phyloP scores from a whole-genome alignment of 2,888 invertebrate genomes.

The Leptopilina myrica region DNA sequence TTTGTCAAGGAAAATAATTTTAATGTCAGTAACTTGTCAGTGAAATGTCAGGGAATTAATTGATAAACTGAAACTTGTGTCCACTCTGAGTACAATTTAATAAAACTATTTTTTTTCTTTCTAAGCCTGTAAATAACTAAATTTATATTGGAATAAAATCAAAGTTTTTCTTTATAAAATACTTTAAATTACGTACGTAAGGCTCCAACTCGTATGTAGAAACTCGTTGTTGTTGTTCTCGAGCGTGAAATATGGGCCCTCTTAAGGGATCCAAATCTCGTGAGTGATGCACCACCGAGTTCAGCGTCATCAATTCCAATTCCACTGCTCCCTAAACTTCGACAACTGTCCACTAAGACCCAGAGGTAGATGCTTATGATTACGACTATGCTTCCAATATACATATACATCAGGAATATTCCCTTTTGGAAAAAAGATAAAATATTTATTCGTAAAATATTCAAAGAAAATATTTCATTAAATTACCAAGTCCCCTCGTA shows the following conservation, averaged over 20 bases:
- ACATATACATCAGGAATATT: slow-evolving; percentile 78
- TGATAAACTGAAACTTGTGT: too few species aligned
- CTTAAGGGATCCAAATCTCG: slow-evolving; percentile 78
- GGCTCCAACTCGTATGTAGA: slow-evolving; percentile 78
- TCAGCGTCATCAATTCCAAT: slow-evolving; percentile 74
- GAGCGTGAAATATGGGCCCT: slow-evolving; percentile 78
- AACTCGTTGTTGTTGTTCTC: slow-evolving; percentile 78
- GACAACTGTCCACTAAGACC: slow-evolving; percentile 78
- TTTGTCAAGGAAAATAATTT: too few species aligned
- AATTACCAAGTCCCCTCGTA: too few species aligned
- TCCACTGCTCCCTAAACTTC: slow-evolving; percentile 69
- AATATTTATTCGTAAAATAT: neutral
- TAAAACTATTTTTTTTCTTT: too few species aligned
- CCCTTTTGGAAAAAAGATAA: slow-evolving; percentile 69
- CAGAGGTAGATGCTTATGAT: slow-evolving; percentile 79
- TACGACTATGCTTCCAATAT: slow-evolving; percentile 78
- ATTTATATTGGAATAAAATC: neutral
- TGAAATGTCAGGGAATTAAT: too few species aligned
- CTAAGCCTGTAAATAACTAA: too few species aligned
- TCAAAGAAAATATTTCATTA: neutral
- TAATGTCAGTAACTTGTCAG: too few species aligned
- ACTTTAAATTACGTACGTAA: slow-evolving; percentile 72
- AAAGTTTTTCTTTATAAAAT: neutral
- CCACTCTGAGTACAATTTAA: neutral
- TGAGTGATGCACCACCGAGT: slow-evolving; percentile 75